These are phyloP conservation scores for Zaprionus tsacasi DNA, from an alignment of 1,140 invertebrate genomes.

Conservation along the genomic window DNA sequence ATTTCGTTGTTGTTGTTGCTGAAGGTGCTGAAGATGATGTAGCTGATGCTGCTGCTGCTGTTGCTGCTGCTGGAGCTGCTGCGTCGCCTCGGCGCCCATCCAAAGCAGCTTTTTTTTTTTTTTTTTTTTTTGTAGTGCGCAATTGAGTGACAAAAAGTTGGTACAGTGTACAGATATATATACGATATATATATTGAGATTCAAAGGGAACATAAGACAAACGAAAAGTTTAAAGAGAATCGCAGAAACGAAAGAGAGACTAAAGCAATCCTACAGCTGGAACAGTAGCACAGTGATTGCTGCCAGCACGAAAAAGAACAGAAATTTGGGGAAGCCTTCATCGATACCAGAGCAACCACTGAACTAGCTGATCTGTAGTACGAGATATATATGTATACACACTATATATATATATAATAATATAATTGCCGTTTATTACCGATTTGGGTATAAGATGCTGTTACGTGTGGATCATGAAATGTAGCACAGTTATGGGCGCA, in stretches of 20 bases:
- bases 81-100: conserved; percentile 72
- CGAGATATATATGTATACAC: conserved; percentile 52
- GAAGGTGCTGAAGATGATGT: conserved; percentile 41
- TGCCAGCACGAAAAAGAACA: conserved; percentile 4
- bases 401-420: no score
- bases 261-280: conserved; percentile 28
- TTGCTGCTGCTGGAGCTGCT: conserved; percentile 56
- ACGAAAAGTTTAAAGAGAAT: background rate
- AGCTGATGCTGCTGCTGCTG: conserved; percentile 51
- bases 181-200: conserved; percentile 16
- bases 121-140: conserved; percentile 35
- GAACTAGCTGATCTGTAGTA: conserved; percentile 2
- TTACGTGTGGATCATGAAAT: conserved; percentile 55
- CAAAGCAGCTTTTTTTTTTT: conserved; percentile 65
- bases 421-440: conserved; percentile 61
- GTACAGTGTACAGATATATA: conserved; percentile 35
- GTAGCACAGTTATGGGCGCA: conserved; percentile 60
- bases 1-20: conserved; percentile 50
- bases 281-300: conserved; percentile 39
- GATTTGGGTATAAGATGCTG: conserved; percentile 77
- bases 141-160: conserved; percentile 34
- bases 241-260: conserved; percentile 31
- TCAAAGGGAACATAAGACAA: conserved; percentile 26
- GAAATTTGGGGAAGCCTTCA: background rate
- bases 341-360: conserved; percentile 6